Evolutionary conservation across 2,888 invertebrate genomes (phyloP).

Genomic region (Chrysolina americana): DNA sequence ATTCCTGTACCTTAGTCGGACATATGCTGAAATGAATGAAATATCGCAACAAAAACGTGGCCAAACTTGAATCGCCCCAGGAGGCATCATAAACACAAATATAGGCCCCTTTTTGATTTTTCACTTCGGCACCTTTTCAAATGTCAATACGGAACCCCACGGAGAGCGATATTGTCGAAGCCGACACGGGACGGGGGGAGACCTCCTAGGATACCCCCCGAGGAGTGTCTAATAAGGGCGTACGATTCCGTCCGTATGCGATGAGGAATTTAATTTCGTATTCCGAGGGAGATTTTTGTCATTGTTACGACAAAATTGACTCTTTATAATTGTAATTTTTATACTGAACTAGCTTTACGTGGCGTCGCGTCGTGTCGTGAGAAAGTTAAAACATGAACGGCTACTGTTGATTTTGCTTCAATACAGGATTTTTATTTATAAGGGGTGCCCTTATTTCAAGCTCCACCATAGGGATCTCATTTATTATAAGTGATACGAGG

Average conservation of each 20-base stretch:
- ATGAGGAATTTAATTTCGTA: slow-evolving; percentile 50
- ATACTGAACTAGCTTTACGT: neutral
- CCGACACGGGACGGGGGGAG: slow-evolving; percentile 54
- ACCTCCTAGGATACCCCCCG: slow-evolving; percentile 58
- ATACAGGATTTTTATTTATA: too few relatives aligned
- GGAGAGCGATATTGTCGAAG: slow-evolving; percentile 60
- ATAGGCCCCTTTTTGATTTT: slow-evolving; percentile 67
- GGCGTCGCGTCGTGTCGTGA: neutral
- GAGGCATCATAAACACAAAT: slow-evolving; percentile 69
- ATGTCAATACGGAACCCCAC: slow-evolving; percentile 64
- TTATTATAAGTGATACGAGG: too few relatives aligned
- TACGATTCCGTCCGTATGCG: slow-evolving; percentile 48
- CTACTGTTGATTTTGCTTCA: neutral
- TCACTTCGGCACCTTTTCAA: slow-evolving; percentile 69
- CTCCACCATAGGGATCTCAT: too few relatives aligned
- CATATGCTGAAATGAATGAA: slow-evolving; percentile 64
- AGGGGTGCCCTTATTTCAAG: too few relatives aligned
- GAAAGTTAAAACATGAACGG: neutral
- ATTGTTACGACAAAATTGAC: slow-evolving; percentile 13
- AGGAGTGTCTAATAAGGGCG: slow-evolving; percentile 64
- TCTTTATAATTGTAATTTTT: slow-evolving; percentile 17
- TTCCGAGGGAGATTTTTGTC: slow-evolving; percentile 41
- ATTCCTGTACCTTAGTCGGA: slow-evolving; percentile 60
- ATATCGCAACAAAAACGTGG: slow-evolving; percentile 67
- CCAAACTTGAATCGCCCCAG: slow-evolving; percentile 66